Evolutionary conservation across 1,140 invertebrate species (phyloP).

Genomic region (Apis laboriosa): DNA sequence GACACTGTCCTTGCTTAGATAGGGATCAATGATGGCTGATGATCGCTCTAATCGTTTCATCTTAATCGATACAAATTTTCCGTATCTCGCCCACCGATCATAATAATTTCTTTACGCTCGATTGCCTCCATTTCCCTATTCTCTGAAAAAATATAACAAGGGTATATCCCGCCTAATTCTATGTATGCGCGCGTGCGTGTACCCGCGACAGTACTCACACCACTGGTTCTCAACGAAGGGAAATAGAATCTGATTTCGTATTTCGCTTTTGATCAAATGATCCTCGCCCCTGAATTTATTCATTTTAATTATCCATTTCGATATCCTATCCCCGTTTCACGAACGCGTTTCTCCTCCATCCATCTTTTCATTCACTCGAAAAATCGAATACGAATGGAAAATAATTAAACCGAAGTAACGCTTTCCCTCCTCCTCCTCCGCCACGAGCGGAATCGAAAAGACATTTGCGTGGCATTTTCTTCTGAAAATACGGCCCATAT

Average conservation of each 20-base stretch:
- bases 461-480: neutral
- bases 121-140: neutral
- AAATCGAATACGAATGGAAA: too few relatives aligned
- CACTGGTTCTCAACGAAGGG: neutral
- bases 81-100: constrained; percentile 15
- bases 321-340: neutral
- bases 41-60: constrained; percentile 53
- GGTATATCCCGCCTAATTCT: too few relatives aligned
- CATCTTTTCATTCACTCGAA: too few relatives aligned
- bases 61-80: constrained; percentile 64
- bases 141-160: neutral
- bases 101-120: constrained; percentile 48
- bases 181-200: accelerated
- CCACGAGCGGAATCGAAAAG: neutral
- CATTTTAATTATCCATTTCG: neutral
- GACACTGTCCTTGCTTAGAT: constrained; percentile 32
- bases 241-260: neutral
- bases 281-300: neutral
- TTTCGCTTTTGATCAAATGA: too few relatives aligned
- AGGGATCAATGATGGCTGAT: constrained; percentile 52
- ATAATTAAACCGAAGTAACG: neutral
- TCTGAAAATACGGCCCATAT: neutral
- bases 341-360: too few relatives aligned
- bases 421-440: neutral
- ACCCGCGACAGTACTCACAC: constrained; percentile 16